Percentiles rank a stretch among this genome's conserved stretches.
Evolutionary conservation across 1,140 invertebrate genomes (phyloP).

Genomic region (Drosophila sp.): DNA sequence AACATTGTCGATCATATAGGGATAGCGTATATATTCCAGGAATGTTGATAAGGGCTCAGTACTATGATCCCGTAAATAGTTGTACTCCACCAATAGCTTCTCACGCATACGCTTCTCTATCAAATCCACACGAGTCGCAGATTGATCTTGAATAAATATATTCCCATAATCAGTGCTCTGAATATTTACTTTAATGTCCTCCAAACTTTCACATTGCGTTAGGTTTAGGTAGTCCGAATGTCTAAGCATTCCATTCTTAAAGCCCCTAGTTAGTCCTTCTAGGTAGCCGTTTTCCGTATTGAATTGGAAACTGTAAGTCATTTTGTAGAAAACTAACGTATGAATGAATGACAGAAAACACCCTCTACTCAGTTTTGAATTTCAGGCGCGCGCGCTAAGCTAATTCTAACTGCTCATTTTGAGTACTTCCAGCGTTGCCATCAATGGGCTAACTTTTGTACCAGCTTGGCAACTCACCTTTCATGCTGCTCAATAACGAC

Average conservation of each 20-base stretch:
- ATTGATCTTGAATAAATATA: slow-evolving; percentile 98
- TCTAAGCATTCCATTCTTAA: slow-evolving; percentile 98
- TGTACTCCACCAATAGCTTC: slow-evolving; percentile 98
- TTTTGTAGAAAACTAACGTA: not conserved
- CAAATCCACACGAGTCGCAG: slow-evolving; percentile 94
- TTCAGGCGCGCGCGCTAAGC: not conserved
- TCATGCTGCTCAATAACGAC: not conserved
- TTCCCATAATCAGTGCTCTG: slow-evolving; percentile 99
- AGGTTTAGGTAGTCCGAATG: slow-evolving; percentile 98
- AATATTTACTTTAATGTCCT: slow-evolving; percentile 99
- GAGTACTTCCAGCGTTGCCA: not conserved
- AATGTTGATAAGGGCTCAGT: slow-evolving; percentile 98
- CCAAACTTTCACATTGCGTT: slow-evolving; percentile 99
- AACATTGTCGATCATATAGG: slow-evolving; percentile 99
- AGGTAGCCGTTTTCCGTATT: slow-evolving; percentile 99
- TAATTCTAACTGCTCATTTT: not conserved
- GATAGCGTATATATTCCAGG: slow-evolving; percentile 99
- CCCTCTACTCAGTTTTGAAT: not conserved
- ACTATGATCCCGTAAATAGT: slow-evolving; percentile 98
- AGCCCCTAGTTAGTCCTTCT: slow-evolving; percentile 98
- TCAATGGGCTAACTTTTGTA: not conserved
- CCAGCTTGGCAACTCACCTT: not conserved
- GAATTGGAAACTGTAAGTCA: slow-evolving; percentile 42
- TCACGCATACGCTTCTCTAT: slow-evolving; percentile 99
- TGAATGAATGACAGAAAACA: not conserved